Conservation (phyloP, 1,140 invertebrate species). For the Drosophila fuyamai region DNA sequence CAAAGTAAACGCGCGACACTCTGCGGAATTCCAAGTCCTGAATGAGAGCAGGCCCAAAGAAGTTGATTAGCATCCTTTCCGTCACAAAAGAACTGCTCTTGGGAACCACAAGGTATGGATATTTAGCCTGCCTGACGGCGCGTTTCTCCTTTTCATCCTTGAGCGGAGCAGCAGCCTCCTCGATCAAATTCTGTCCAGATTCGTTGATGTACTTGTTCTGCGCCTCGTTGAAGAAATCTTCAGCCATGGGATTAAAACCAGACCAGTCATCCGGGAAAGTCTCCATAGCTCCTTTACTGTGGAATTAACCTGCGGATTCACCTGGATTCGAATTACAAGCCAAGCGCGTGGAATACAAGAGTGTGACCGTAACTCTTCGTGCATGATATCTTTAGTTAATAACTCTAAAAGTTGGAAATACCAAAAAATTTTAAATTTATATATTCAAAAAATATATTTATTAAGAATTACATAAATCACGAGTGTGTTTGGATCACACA, state of each 20-base stretch:
- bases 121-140: conserved; percentile 6
- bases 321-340: conserved; percentile 11
- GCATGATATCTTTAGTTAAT: not conserved
- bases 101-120: conserved; percentile 43
- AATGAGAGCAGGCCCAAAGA: conserved; percentile 42
- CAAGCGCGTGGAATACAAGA: conserved; percentile 2
- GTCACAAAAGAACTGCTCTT: conserved; percentile 26
- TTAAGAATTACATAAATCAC: too few species aligned
- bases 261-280: conserved; percentile 7
- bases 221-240: conserved; percentile 32
- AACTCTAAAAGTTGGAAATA: not conserved
- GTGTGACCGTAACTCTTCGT: not conserved
- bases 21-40: conserved; percentile 27
- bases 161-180: not conserved
- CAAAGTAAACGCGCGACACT: conserved; percentile 16
- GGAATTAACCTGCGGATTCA: not conserved
- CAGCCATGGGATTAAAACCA: conserved; percentile 52
- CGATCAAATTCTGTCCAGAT: conserved; percentile 2
- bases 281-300: not conserved
- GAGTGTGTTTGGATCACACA: too few species aligned
- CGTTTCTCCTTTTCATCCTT: conserved; percentile 2
- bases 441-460: too few species aligned
- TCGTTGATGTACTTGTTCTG: conserved; percentile 26
- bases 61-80: conserved; percentile 22
- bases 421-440: not conserved